Conservation (phyloP, 2,797 vertebrate genomes). For the Decapterus maruadsi region DNA sequence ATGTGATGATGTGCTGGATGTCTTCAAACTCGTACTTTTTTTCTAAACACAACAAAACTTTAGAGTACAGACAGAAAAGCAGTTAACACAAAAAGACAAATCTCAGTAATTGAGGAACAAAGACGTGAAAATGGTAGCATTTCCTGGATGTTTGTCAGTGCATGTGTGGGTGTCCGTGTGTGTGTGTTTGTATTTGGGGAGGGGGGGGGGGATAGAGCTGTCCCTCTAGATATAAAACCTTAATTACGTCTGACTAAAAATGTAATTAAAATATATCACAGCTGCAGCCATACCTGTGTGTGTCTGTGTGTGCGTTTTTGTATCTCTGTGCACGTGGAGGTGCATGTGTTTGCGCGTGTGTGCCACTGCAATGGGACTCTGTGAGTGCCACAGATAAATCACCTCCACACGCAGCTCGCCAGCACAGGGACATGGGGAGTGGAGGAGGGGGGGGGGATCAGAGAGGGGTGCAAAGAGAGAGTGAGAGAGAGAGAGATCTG, state of each 20-base stretch:
- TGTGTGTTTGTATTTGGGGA: constrained; percentile 29
- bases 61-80: background rate
- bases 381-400: constrained; percentile 92
- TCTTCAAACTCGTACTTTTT: background rate
- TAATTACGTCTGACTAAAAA: constrained; percentile 97
- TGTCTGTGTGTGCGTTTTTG: constrained; percentile 59
- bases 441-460: constrained; percentile 70
- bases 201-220: constrained; percentile 72
- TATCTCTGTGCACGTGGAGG: constrained; percentile 65
- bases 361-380: constrained; percentile 81
- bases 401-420: constrained; percentile 77
- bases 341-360: constrained; percentile 57
- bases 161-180: constrained; percentile 20
- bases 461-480: constrained; percentile 37
- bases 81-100: background rate
- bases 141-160: constrained; percentile 20
- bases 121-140: constrained; percentile 12
- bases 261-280: constrained; percentile 98
- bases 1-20: background rate
- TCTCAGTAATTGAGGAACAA: constrained; percentile 1
- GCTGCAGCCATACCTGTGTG: constrained; percentile 89
- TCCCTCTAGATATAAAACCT: constrained; percentile 89
- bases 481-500: constrained; percentile 31
- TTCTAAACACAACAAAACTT: constrained; percentile 3
- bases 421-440: constrained; percentile 68